Base-by-base conservation (phyloP, 2,888 invertebrate species). In the Megamerina dolium region DNA sequence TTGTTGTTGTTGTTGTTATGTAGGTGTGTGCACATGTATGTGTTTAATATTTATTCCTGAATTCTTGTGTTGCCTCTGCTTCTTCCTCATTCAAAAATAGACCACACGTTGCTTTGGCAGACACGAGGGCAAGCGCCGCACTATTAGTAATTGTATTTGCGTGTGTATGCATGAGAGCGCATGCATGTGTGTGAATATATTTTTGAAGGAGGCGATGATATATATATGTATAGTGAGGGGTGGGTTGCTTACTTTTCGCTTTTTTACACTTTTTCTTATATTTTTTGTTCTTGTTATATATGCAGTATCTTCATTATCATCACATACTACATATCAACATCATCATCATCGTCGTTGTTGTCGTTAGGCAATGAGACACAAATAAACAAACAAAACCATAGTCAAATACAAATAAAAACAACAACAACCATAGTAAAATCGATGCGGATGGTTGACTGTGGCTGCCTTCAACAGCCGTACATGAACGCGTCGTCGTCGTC, bases 381-480 rank as follows among this genome's bases (percentile, higher is more conserved):
- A 60, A 62, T 61, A 59, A 58, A 61, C 57, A 60, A 17, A 29
- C 8, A 27, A 27, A 27, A 5, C 10, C 10, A n/a, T n/a, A n/a
- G n/a, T n/a, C n/a, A 27, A 10, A 17, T 21, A 35, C 4, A 19
- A 35, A 21, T 26, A 44, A 31, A 10, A 37, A 12, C 61, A 61
- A 58, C 52, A 56, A 58, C 51, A 57, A 50, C 54, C 50, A 41
- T 12, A 48, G n/a, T n/a, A 50, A 59, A 60, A 63, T 61, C 61
- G 61, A 61, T 61, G 63, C 52, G 56, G 59, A 49, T 58, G 62
- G n/a, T n/a, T n/a, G n/a, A n/a, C n/a, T n/a, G n/a, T n/a, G n/a
- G n/a, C n/a, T n/a, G n/a, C n/a, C n/a, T n/a, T n/a, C n/a, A n/a
- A n/a, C n/a, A n/a, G n/a, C n/a, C n/a, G n/a, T n/a, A n/a, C n/a